These are phyloP conservation scores for Calliopum simillimum DNA, from an alignment of 2,888 invertebrate genomes.

Conservation along the genomic window DNA sequence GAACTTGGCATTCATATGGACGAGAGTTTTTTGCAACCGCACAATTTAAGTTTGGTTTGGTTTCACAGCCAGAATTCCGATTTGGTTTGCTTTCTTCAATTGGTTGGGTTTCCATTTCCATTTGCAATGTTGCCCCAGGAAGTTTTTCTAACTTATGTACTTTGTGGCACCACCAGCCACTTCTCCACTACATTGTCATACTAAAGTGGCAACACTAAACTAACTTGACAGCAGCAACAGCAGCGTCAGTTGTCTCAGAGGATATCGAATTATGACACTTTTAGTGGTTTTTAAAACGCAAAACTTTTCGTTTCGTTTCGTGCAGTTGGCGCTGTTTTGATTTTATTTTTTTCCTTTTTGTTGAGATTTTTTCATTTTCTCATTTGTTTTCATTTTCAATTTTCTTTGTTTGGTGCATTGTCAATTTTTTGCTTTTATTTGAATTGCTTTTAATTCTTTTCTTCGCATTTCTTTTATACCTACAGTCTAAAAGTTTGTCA, in stretches of 20 bases:
- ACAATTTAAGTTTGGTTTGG: slow-evolving; percentile 24
- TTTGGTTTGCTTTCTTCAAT: no score
- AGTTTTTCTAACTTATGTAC: slow-evolving; percentile 26
- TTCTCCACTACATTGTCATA: background rate
- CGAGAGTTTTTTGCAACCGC: slow-evolving; percentile 1
- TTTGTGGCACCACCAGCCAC: background rate
- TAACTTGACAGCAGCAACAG: background rate
- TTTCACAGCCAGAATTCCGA: no score
- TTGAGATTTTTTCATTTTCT: slow-evolving; percentile 35
- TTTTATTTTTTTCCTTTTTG: slow-evolving; percentile 37
- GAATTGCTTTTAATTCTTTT: slow-evolving; percentile 27
- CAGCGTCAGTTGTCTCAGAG: slow-evolving; percentile 58
- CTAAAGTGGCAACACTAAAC: background rate
- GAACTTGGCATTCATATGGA: slow-evolving; percentile 28
- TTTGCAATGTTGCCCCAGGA: background rate
- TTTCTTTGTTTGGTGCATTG: slow-evolving; percentile 29
- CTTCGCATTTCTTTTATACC: slow-evolving; percentile 18
- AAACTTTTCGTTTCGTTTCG: slow-evolving; percentile 41
- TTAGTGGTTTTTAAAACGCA: slow-evolving; percentile 54
- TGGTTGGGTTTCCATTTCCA: no score
- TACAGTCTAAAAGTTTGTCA: slow-evolving; percentile 56
- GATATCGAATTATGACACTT: slow-evolving; percentile 65
- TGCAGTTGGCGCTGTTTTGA: slow-evolving; percentile 37
- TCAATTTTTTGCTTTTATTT: slow-evolving; percentile 29
- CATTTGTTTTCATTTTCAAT: slow-evolving; percentile 36